Conservation (phyloP, 2,113 vertebrate species). For the Callipepla squamata region DNA sequence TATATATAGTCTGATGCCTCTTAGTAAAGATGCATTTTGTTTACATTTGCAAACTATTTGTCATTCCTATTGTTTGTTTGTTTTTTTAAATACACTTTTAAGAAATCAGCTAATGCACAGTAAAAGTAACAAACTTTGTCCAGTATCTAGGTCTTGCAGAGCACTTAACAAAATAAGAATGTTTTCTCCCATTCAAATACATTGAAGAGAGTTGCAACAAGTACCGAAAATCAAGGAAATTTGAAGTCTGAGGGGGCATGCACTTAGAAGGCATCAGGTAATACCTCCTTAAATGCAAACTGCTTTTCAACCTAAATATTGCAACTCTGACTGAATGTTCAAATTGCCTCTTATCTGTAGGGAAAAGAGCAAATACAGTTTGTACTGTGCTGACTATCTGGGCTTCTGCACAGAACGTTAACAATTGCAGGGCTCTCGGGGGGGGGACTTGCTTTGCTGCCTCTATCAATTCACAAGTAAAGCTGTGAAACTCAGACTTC, state of each 20-base stretch:
- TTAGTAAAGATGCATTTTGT: not conserved
- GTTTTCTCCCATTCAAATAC: not conserved
- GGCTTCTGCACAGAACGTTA: not conserved
- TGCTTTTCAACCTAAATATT: not conserved
- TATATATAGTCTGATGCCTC: not conserved
- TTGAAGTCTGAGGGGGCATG: not conserved
- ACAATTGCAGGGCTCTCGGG: not conserved
- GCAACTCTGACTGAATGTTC: not conserved
- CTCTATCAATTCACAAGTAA: not conserved
- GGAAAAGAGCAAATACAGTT: not conserved
- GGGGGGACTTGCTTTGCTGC: not conserved
- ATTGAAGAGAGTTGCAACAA: not conserved
- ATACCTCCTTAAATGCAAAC: not conserved
- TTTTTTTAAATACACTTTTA: not conserved
- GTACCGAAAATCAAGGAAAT: not conserved
- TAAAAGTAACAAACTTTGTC: not conserved
- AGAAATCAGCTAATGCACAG: not conserved
- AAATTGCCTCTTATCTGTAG: not conserved
- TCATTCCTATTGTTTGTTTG: not conserved
- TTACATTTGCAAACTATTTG: not conserved
- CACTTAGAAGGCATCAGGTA: not conserved
- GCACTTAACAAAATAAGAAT: not conserved
- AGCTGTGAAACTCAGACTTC: not conserved
- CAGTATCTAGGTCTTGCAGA: not conserved
- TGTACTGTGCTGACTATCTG: not conserved